These are phyloP conservation scores for Lacanobia wlatinum DNA, from an alignment of 2,888 invertebrate genomes.

Conservation along the genomic window DNA sequence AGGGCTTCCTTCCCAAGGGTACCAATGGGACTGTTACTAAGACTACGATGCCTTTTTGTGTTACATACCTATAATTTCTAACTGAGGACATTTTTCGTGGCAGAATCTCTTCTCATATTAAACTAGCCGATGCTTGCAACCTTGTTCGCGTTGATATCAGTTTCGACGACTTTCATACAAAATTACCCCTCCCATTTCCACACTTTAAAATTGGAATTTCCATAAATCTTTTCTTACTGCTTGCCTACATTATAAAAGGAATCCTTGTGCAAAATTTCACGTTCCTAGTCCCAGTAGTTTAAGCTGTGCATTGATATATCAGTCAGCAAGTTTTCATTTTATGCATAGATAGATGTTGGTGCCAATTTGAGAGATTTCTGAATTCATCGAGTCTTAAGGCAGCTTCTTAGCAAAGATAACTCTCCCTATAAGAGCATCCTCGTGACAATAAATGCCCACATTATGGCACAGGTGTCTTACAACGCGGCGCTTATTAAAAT, in stretches of 20 bases:
- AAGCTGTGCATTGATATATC: too few species aligned
- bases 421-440: constrained; percentile 5
- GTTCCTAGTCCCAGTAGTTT: too few species aligned
- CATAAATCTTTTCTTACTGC: too few species aligned
- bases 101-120: background rate
- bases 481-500: constrained; percentile 54
- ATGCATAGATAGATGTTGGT: background rate
- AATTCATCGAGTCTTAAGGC: background rate
- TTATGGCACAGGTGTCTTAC: constrained; percentile 39
- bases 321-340: too few species aligned
- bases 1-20: constrained; percentile 30
- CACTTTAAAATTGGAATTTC: too few species aligned
- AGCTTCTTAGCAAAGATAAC: constrained; percentile 10
- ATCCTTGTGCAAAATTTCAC: too few species aligned
- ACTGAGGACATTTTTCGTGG: background rate
- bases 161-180: too few species aligned
- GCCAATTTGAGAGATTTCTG: background rate
- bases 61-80: background rate
- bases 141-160: background rate
- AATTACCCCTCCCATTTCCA: too few species aligned
- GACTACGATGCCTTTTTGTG: background rate
- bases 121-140: background rate
- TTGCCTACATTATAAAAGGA: too few species aligned
- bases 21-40: background rate
- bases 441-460: constrained; percentile 34